phyloP scores from a whole-genome alignment of 2,888 invertebrate genomes.

The Lypha dubia region DNA sequence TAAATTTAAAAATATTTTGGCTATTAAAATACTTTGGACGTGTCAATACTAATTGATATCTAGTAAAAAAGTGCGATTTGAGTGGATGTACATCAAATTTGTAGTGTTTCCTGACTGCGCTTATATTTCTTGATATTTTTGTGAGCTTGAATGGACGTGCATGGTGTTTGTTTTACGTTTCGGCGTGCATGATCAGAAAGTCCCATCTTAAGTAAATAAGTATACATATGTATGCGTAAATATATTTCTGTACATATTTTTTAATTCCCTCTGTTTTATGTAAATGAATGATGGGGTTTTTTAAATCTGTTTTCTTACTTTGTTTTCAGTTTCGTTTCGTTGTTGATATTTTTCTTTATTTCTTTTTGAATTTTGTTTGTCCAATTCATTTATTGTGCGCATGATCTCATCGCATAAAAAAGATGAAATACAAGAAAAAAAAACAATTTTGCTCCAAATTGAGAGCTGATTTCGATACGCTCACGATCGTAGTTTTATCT shows the following conservation, averaged over 20 bases:
- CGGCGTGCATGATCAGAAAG: too few species aligned
- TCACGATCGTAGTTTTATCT: background rate
- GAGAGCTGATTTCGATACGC: slow-evolving; percentile 23
- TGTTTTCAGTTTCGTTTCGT: slow-evolving; percentile 13
- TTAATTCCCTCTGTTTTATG: slow-evolving; percentile 16
- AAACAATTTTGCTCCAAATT: slow-evolving; percentile 26
- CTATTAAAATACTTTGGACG: too few species aligned
- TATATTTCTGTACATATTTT: slow-evolving; percentile 10
- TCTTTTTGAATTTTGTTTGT: background rate
- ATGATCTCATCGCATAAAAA: slow-evolving; percentile 67
- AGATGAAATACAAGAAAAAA: slow-evolving; percentile 7
- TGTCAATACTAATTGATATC: too few species aligned
- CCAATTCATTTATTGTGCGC: slow-evolving; percentile 59
- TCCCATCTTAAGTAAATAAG: too few species aligned
- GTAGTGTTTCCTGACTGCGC: too few species aligned
- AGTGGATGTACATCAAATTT: too few species aligned
- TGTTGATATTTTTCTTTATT: slow-evolving; percentile 18
- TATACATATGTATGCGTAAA: background rate
- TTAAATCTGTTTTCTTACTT: slow-evolving; percentile 19
- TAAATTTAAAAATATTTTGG: too few species aligned
- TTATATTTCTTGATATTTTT: too few species aligned
- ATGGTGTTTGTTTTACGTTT: too few species aligned
- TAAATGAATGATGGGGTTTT: background rate
- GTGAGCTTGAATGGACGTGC: too few species aligned
- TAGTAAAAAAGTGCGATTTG: too few species aligned